These are phyloP conservation scores for Callinectes sapidus DNA, from an alignment of 2,888 invertebrate genomes.

Conservation along the genomic window DNA sequence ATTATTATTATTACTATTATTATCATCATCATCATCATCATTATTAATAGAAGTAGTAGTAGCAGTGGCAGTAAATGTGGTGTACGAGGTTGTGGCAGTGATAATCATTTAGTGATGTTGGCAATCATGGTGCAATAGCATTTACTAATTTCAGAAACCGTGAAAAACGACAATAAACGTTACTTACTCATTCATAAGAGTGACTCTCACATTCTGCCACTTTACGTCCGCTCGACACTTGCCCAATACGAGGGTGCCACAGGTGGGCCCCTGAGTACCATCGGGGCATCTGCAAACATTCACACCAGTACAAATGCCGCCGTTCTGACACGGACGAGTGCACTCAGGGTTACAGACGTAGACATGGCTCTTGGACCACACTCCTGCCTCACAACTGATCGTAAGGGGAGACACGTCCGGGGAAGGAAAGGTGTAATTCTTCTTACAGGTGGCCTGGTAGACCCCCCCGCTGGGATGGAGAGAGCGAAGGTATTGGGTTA, in stretches of 20 bases:
- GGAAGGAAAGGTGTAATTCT: not conserved
- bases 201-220: not conserved
- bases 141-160: no score
- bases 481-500: not conserved
- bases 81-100: no score
- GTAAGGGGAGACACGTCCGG: not conserved
- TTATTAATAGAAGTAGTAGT: no score
- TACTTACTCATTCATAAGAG: no score
- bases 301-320: not conserved
- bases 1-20: no score
- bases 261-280: not conserved
- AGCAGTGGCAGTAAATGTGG: no score
- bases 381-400: not conserved
- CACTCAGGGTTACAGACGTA: not conserved
- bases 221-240: not conserved
- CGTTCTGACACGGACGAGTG: not conserved
- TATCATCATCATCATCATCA: no score
- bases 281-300: not conserved
- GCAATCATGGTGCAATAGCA: no score
- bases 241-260: not conserved
- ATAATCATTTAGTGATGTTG: no score
- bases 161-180: no score
- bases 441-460: not conserved
- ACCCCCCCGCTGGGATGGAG: not conserved
- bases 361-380: not conserved